Conservation (phyloP, 2,113 vertebrate genomes). For the Mungos mungo region DNA sequence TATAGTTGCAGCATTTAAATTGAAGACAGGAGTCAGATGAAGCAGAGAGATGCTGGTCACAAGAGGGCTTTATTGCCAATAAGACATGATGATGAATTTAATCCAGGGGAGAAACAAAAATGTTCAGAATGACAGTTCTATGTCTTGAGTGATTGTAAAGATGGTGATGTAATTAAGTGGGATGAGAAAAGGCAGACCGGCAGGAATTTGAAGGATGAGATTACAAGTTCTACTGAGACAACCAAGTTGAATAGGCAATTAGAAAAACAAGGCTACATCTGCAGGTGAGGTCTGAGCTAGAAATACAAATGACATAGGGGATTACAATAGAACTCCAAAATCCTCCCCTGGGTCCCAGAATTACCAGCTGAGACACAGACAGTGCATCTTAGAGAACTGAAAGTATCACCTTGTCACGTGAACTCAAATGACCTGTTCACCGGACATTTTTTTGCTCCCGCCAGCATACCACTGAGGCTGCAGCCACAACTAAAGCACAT, state of each 20-base stretch:
- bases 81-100: neutral
- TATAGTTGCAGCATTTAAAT: neutral
- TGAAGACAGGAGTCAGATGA: neutral
- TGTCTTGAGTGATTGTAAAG: neutral
- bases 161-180: neutral
- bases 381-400: neutral
- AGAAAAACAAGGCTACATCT: neutral
- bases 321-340: neutral
- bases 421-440: neutral
- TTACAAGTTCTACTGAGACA: neutral
- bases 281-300: neutral
- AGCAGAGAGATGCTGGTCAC: neutral
- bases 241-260: constrained; percentile 1
- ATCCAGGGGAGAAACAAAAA: neutral
- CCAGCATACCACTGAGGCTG: rapidly evolving
- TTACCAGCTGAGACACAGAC: neutral
- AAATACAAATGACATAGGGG: neutral
- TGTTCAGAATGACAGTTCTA: neutral
- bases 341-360: neutral
- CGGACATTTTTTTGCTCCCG: neutral
- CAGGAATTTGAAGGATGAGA: neutral
- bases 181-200: neutral
- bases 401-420: neutral
- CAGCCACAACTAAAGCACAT: neutral
- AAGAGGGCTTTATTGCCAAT: neutral